Conservation (phyloP, 2,113 vertebrate species). For the Cephalopterus ornatus region DNA sequence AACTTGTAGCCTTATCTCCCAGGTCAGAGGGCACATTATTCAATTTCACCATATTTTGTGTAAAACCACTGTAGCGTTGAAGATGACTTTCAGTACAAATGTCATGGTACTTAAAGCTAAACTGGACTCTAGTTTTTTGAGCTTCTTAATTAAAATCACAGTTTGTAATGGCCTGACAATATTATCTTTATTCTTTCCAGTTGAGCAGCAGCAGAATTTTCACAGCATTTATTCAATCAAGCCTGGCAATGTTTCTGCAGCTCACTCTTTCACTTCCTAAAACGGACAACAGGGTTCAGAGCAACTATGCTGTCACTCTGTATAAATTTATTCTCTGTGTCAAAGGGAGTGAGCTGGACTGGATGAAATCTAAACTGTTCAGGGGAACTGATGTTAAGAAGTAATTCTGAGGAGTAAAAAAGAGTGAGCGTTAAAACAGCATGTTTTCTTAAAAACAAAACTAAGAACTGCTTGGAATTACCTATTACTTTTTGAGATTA, state of each 20-base stretch:
- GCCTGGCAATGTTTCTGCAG: constrained; percentile 66
- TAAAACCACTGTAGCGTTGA: constrained; percentile 82
- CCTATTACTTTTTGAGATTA: neutral
- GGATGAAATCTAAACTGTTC: constrained; percentile 50
- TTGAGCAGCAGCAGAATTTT: constrained; percentile 77
- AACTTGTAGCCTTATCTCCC: constrained; percentile 82
- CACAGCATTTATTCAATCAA: constrained; percentile 78
- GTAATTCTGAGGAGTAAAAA: constrained; percentile 12
- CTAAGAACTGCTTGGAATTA: neutral
- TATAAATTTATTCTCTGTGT: constrained; percentile 52
- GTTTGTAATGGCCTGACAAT: constrained; percentile 80
- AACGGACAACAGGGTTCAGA: constrained; percentile 61
- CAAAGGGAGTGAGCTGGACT: constrained; percentile 32
- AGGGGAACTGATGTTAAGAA: constrained; percentile 43
- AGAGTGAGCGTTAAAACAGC: neutral
- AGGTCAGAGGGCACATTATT: constrained; percentile 81
- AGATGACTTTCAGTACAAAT: constrained; percentile 85
- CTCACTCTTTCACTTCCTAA: constrained; percentile 69
- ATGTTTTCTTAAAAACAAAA: constrained; percentile 10
- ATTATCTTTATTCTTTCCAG: constrained; percentile 82
- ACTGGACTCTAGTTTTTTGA: constrained; percentile 79
- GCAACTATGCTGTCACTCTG: constrained; percentile 40
- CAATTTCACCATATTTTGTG: constrained; percentile 85
- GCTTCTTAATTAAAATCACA: constrained; percentile 84
- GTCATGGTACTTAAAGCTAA: constrained; percentile 84